Base-by-base conservation (phyloP, 2,113 vertebrate species). In the Phasianus colchicus region DNA sequence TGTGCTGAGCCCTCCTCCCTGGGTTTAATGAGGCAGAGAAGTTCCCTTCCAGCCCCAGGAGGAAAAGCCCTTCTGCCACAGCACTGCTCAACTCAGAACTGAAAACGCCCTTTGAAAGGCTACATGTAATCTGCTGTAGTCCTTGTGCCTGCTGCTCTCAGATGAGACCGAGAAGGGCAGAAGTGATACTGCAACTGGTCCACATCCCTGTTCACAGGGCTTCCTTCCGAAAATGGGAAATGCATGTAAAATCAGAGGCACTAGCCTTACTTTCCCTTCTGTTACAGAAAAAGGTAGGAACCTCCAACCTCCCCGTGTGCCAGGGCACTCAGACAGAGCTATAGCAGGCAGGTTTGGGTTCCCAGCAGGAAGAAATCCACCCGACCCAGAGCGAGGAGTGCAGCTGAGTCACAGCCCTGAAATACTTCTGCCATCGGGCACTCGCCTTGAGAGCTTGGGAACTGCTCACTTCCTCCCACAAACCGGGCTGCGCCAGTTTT, bases 1-100 rank as follows among this genome's bases (percentile, higher is more conserved):
- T 2, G 1, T 2, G 8, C 14, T 0, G 0, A 72, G 32, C 1
- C 25, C 36, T 64, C 61, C n/a, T 52, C 16, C 19, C 32, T 1
- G 58, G 77, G 42, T 7, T 34, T 11, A 74, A 50, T 5, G 19
- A 77, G 65, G 42, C 32, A 90, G 27, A 76, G 21, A 29, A 81
- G 13, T 2, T 43, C 50, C 72, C 6, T 4, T 20, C 38, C 1
- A 36, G 15, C 7, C 36, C n/a, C 24, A 22, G 11, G 34, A 34
- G 3, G 72, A 92, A 73, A 15, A 32, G 8, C 32, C 27, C 25
- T 47, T 58, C n/a, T 17, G 15, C 61, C 65, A 76, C 48, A 70
- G 30, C 74, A 66, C 12, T 1, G 0, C 78, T 20, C 3, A n/a
- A 66, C 42, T 52, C 16, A 0, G 29, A 47, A 6, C 2, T 29